Base-by-base conservation (phyloP, 2,888 invertebrate species). In the Seladonia tumulorum region DNA sequence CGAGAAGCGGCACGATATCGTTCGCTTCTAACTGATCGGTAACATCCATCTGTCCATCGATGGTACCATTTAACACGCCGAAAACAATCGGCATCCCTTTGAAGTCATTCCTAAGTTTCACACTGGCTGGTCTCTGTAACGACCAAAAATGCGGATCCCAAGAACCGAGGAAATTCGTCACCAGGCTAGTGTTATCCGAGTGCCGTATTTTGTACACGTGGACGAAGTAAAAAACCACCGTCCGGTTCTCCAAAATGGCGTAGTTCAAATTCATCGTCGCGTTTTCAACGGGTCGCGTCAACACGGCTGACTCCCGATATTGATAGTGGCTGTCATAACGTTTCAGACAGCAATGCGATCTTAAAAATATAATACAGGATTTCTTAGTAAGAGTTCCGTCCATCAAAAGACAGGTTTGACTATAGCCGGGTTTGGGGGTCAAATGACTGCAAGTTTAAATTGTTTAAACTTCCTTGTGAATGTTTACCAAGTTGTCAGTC, bases 31-130 rank as follows among this genome's bases (percentile, higher is more conserved):
- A 91, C 4, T 95, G 92, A 0, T 94, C 91, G 1, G 94, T 92
- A 1, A 92, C 86, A 47, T 92, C 95, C n/a, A 95, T 95, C 0
- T 93, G 94, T 0, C 95, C 94, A 5, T 95, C 95, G 90, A 95
- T 96, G 49, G 96, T 96, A 22, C 95, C 94, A 5, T 94, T 94
- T 45, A 94, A 89, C 39, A 95, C 88, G 4, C 96, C 96, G 57
- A 96, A 95, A 45, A 95, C 92, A 5, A 95, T 91, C 22, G 94
- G 92, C 35, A 90, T 88, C 5, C 93, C 93, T 35, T 90, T 90
- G 68, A 95, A 94, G 78, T 94, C 93, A 49, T 91, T 93, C 53
- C 95, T 88, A 60, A 94, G 74, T 63, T 94, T 94, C 7, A 92
- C 90, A 66, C 88, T 92, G 1, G 92, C 87, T 5, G 94, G 94